Evolutionary conservation across 1,140 invertebrate species (phyloP).

Genomic region (Ceratina calcarata): DNA sequence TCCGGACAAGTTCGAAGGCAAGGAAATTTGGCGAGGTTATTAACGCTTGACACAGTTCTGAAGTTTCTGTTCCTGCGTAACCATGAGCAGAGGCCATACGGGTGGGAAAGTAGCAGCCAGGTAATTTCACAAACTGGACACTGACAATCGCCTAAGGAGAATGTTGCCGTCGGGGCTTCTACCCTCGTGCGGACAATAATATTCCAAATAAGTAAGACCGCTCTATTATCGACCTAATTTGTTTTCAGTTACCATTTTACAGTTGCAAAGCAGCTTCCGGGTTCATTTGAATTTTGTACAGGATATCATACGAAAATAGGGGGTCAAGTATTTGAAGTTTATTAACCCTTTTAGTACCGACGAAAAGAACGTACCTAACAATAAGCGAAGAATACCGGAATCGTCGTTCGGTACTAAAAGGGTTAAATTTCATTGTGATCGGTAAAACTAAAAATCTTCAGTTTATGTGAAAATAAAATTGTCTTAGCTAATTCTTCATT

Average conservation of each 20-base stretch:
- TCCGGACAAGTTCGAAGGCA: conserved; percentile 34
- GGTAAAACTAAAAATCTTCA: too few species aligned
- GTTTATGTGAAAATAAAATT: too few species aligned
- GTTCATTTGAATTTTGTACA: too few species aligned
- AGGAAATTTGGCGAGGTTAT: conserved; percentile 45
- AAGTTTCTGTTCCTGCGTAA: conserved; percentile 49
- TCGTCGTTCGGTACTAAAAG: too few species aligned
- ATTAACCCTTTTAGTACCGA: too few species aligned
- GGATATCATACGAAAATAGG: too few species aligned
- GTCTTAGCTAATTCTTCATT: too few species aligned
- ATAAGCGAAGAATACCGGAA: too few species aligned
- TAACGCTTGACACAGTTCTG: conserved; percentile 49
- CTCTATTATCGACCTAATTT: not conserved
- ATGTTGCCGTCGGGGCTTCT: not conserved
- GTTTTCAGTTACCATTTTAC: not conserved
- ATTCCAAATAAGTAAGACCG: not conserved
- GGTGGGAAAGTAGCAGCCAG: conserved; percentile 17
- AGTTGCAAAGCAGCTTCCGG: too few species aligned
- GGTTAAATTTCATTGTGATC: too few species aligned
- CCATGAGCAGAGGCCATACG: conserved; percentile 20
- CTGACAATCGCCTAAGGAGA: conserved; percentile 23
- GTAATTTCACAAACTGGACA: conserved; percentile 42
- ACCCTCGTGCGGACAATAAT: not conserved
- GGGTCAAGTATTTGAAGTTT: too few species aligned
- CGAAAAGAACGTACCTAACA: too few species aligned